Evolutionary conservation across 2,113 vertebrate species (phyloP), one percentile per base, ranked within the genome.

Genomic region (Oophaga pumilio): DNA sequence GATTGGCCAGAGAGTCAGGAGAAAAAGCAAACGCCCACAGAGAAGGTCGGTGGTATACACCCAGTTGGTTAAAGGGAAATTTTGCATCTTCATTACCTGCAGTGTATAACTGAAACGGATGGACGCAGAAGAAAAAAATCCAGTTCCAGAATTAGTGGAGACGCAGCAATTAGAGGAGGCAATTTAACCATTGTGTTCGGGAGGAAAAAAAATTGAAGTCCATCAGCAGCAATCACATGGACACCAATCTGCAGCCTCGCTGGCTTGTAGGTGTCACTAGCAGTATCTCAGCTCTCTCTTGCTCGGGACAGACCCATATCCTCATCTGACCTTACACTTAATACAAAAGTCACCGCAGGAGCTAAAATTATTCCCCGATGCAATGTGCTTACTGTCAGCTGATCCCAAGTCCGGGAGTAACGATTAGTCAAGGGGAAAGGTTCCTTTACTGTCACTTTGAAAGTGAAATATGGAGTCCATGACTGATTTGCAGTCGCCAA

Each of bases 321-420:
- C 80, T 80, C 57, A 84, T n/a, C 4, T 77, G 80, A 88, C 87
- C 81, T 84, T 50, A 83, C 71, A 83, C 86, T 82, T 73, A 84
- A 76, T 49, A 76, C 50, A 73, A 43, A 69, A 68, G 87, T 77
- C 74, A 76, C 81, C 18, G 33, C 15, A 22, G n/a, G 0, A 20
- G 33, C 87, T 84, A 88, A 68, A 76, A 76, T 83, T 77, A 88
- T 20, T 53, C 12, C 50, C 22, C 5, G 8, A 6, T 56, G 76
- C 18, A 84, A 28, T 57, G 59, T 76, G 24, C 69, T 88, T 84
- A 88, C 24, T 49, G 49, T 52, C 20, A 26, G 74, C 80, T 82
- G 73, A 88, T 66, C 81, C 59, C 52, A 88, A 88, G 81, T 68
- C 53, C 43, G n/a, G 56, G 33, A 22, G 80, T 56, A 62, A 84